A percentile compares a stretch with the other conserved stretches of the same genome.
phyloP scores from a whole-genome alignment of 2,797 vertebrate genomes.

The Rhodeus uyekii region DNA sequence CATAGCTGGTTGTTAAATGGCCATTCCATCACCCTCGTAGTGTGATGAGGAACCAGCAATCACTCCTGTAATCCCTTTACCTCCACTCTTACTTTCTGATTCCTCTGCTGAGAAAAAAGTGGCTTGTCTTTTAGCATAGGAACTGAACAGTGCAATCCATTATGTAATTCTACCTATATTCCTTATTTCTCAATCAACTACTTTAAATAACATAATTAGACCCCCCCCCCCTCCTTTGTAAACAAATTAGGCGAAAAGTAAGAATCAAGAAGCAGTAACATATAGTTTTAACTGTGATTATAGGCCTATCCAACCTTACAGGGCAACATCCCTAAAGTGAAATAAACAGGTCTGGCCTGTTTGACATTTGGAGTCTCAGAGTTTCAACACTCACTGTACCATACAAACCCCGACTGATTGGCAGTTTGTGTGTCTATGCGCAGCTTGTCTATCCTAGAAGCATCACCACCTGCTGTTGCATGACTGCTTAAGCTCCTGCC shows the following conservation, averaged over 20 bases:
- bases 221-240: background rate
- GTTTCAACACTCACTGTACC: slow-evolving; percentile 45
- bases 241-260: background rate
- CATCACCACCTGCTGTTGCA: slow-evolving; percentile 64
- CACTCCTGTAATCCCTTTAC: slow-evolving; percentile 5
- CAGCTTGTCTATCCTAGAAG: slow-evolving; percentile 56
- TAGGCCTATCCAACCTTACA: background rate
- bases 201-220: background rate
- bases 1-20: slow-evolving; percentile 9
- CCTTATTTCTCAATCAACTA: background rate
- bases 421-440: slow-evolving; percentile 52
- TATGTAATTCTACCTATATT: slow-evolving; percentile 12
- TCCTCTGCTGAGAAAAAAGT: slow-evolving; percentile 32
- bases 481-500: slow-evolving; percentile 59
- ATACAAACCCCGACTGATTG: slow-evolving; percentile 58
- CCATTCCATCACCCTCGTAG: background rate
- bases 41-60: background rate
- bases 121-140: background rate
- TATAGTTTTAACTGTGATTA: background rate
- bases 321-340: background rate
- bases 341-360: slow-evolving; percentile 21
- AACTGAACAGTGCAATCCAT: slow-evolving; percentile 22
- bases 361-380: slow-evolving; percentile 32
- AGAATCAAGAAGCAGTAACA: background rate
- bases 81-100: background rate